Evolutionary conservation across 1,140 invertebrate genomes (phyloP).

Genomic region (Forficula auricularia): DNA sequence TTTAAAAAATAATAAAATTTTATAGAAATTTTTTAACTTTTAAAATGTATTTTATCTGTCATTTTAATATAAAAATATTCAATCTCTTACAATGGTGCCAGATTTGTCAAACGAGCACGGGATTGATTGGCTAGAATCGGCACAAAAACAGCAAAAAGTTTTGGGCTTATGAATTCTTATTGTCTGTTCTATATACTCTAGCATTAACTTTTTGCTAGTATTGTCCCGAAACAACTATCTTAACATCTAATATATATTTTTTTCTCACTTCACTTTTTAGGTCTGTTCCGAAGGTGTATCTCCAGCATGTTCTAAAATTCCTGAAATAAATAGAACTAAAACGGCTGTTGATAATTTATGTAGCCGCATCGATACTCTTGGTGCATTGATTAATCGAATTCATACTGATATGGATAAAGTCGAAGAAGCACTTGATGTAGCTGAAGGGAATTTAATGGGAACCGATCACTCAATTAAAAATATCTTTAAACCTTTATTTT

Average conservation of each 20-base stretch:
- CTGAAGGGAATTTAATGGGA: neutral
- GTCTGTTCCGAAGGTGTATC: neutral
- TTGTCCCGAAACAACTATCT: too few relatives aligned
- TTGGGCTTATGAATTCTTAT: too few relatives aligned
- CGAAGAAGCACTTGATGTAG: constrained; percentile 1
- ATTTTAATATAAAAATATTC: too few relatives aligned
- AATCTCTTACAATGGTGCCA: too few relatives aligned
- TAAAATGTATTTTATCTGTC: too few relatives aligned
- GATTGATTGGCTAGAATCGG: too few relatives aligned
- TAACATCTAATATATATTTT: neutral
- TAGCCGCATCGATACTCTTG: constrained; percentile 1
- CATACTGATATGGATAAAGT: constrained; percentile 2
- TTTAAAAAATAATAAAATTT: too few relatives aligned
- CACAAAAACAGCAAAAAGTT: too few relatives aligned
- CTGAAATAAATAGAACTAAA: neutral
- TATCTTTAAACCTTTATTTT: constrained; percentile 6
- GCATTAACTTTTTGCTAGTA: too few relatives aligned
- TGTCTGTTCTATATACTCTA: too few relatives aligned
- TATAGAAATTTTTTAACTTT: too few relatives aligned
- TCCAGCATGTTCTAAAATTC: neutral
- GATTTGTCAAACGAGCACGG: too few relatives aligned
- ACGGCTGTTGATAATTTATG: neutral
- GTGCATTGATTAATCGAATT: neutral
- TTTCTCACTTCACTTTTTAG: neutral
- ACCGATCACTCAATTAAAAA: neutral